Base-by-base conservation (phyloP, 2,113 vertebrate species). In the Chloebia gouldiae region DNA sequence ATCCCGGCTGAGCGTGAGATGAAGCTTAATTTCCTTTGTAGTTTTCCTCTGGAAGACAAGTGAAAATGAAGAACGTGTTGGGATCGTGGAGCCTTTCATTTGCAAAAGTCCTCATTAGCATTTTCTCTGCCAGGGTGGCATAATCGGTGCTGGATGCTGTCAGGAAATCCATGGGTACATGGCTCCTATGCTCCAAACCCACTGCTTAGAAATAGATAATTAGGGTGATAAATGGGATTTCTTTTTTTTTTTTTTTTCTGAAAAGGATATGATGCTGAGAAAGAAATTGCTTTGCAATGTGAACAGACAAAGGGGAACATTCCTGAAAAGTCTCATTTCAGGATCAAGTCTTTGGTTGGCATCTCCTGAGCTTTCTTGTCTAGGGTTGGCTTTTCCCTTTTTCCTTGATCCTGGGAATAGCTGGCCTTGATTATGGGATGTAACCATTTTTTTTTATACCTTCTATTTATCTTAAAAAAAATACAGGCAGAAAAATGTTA, bases 101-200 rank as follows among this genome's bases (percentile, higher is more conserved):
- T 93, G 96, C 89, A 96, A 95, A 96, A 86, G 92, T 79, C 66
- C 93, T 95, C 78, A 97, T 97, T 97, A 97, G 93, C 96, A 97
- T 97, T 97, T 97, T 85, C 86, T 80, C 76, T 65, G 95, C 90
- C 73, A 23, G 81, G 24, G 87, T 53, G 53, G 93, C 76, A 79
- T 93, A 95, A 91, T 97, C 88, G 71, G 90, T 7, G 11, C 21
- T 86, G 87, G 82, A 85, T 77, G 78, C 78, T 95, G 94, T 92
- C 95, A 95, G 94, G 87, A 96, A 95, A 95, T 88, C 78, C 96
- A 60, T n/a, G 87, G 80, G 49, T 75, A 56, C 53, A 2, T 9
- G 88, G 84, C 65, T 90, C 73, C 85, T 53, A 1, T 83, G 80
- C 79, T 39, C 60, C 9, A 18, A 84, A 81, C 71, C 84, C 83